phyloP scores from a whole-genome alignment of 1,140 invertebrate species.

The Diploscapter pachys region DNA sequence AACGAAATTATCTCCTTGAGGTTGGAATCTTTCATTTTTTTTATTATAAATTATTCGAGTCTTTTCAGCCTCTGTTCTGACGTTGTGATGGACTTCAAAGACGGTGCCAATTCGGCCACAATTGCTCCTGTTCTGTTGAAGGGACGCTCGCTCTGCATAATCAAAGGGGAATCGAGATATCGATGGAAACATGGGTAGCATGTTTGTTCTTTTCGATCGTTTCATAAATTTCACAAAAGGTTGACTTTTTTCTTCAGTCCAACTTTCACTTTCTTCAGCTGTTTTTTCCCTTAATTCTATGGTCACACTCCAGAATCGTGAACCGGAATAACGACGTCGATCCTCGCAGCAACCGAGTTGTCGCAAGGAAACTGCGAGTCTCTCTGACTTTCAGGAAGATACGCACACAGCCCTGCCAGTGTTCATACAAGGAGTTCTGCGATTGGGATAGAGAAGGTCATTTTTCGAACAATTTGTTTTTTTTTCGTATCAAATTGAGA shows the following conservation, averaged over 20 bases:
- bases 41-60: background rate
- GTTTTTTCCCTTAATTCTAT: conserved; percentile 3
- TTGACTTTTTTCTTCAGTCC: background rate
- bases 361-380: conserved; percentile 67
- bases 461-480: background rate
- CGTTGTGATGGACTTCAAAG: conserved; percentile 37
- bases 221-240: conserved; percentile 13
- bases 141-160: conserved; percentile 74
- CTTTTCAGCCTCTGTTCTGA: conserved; percentile 25
- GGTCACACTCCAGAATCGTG: conserved; percentile 71
- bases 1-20: conserved; percentile 47
- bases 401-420: conserved; percentile 65
- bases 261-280: background rate
- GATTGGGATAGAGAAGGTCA: conserved; percentile 60
- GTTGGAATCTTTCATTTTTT: background rate
- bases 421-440: conserved; percentile 66
- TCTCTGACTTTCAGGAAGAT: conserved; percentile 86
- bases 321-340: conserved; percentile 78
- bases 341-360: conserved; percentile 57
- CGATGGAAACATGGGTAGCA: conserved; percentile 61
- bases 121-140: conserved; percentile 68
- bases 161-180: conserved; percentile 75
- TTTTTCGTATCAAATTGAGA: background rate
- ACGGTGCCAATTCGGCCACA: conserved; percentile 30
- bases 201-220: background rate